Evolutionary conservation across 2,113 vertebrate genomes (phyloP), one percentile per base, ranked within the genome.

Genomic region (Istiophorus platypterus): DNA sequence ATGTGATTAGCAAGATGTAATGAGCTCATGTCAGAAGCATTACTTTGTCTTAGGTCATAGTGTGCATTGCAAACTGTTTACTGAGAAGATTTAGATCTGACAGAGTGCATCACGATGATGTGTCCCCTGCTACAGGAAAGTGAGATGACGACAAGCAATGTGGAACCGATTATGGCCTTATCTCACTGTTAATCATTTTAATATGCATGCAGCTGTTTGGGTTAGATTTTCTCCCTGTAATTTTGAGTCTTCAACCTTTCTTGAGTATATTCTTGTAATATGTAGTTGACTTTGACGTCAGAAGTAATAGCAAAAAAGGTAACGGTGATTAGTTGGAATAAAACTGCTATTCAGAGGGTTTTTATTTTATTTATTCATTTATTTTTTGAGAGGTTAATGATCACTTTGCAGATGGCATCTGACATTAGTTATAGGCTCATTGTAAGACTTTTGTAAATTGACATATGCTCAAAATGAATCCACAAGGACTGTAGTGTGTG

Each of bases 111-210:
- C 22, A 14, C 37, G 17, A 63, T 18, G 58, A 72, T 20, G 64
- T 29, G 52, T 67, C 10, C 41, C 8, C 12, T 74, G 54, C 51
- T 74, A 58, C 24, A 37, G 47, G 27, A 45, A 68, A 78, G 22
- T 27, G 24, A 22, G 14, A 71, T 14, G 14, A 42, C 7, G 20
- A 59, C 0, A 26, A 4, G 26, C 17, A 61, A 68, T 58, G 17
- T 68, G 24, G 52, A 75, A 17, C 15, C 15, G 22, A 49, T 56
- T 31, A 27, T 2, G 22, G 59, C 20, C 6, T 62, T 10, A 37
- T 34, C 12, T 49, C 31, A n/a, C 31, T 18, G 2, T 49, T 37
- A 13, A 37, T 67, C 9, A 59, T 72, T 57, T 34, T 22, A 49
- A 13, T 4, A 1, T 47, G 22, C 37, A 26, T 6, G 24, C 12